These are phyloP conservation scores for Heteractis magnifica DNA, from an alignment of 92 coral and sea anemone species.

Conservation along the genomic window DNA sequence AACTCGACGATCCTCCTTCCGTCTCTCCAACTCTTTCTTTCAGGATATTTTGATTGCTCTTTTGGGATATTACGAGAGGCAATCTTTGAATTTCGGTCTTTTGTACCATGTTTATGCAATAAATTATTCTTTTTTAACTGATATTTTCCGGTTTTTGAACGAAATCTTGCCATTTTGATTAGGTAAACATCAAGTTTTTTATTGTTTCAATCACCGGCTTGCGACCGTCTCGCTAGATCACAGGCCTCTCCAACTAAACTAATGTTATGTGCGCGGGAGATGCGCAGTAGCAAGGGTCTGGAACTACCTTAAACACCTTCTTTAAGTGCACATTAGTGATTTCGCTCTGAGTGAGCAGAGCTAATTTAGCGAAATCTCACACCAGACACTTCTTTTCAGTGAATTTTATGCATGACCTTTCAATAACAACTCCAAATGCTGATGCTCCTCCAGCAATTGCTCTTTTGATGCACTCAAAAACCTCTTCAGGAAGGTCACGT, in stretches of 20 bases:
- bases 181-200: neutral
- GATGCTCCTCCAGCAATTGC: too few relatives aligned
- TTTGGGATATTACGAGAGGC: neutral
- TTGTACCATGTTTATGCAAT: neutral
- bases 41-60: neutral
- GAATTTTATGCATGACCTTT: too few relatives aligned
- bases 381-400: too few relatives aligned
- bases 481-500: too few relatives aligned
- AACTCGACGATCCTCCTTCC: slow-evolving; percentile 40
- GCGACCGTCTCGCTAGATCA: neutral
- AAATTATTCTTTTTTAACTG: neutral
- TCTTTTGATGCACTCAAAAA: too few relatives aligned
- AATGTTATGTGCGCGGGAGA: slow-evolving; percentile 1
- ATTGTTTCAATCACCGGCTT: neutral
- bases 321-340: too few relatives aligned
- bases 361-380: too few relatives aligned
- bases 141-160: neutral
- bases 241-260: neutral
- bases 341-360: too few relatives aligned
- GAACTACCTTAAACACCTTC: too few relatives aligned
- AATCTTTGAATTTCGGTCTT: neutral
- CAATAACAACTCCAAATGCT: too few relatives aligned
- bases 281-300: slow-evolving; percentile 9
- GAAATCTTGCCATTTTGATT: neutral
- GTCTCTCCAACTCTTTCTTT: slow-evolving; percentile 27